These are phyloP conservation scores for Rhyacophila evoluta DNA, from an alignment of 2,888 invertebrate genomes.

Conservation along the genomic window DNA sequence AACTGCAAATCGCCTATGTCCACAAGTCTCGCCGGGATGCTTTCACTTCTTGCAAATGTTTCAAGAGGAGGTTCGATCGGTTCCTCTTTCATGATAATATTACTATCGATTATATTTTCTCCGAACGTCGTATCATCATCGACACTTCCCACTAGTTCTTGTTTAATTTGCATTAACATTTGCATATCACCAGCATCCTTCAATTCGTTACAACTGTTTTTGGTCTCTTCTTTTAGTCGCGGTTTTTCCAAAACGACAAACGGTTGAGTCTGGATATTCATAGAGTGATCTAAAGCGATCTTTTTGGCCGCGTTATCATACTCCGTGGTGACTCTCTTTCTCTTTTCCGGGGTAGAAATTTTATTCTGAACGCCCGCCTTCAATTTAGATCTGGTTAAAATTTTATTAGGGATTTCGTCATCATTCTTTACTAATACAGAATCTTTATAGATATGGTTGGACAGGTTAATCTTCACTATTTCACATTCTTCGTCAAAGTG, in stretches of 20 bases:
- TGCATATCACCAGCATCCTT: not conserved
- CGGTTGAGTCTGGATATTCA: not conserved
- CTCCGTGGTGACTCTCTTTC: not conserved
- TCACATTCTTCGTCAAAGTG: constrained; percentile 68
- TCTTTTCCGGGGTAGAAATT: not conserved
- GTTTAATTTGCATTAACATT: not conserved
- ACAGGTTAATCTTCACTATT: constrained; percentile 55
- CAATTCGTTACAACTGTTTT: not conserved
- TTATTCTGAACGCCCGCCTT: not conserved
- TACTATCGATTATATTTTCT: not conserved
- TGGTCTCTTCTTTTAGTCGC: not conserved
- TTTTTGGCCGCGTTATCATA: not conserved
- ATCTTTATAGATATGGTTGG: not conserved
- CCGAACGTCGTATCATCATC: not conserved
- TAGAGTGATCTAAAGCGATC: not conserved
- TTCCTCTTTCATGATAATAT: not conserved
- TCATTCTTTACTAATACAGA: not conserved
- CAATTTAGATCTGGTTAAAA: constrained; percentile 23
- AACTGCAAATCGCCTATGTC: constrained; percentile 34
- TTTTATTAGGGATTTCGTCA: not conserved
- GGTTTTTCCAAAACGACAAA: not conserved
- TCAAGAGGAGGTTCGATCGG: not conserved
- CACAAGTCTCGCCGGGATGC: not conserved
- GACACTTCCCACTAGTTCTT: not conserved
- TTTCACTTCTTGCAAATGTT: not conserved